Base-by-base conservation (phyloP, 2,888 invertebrate species). In the Amiota minor region DNA sequence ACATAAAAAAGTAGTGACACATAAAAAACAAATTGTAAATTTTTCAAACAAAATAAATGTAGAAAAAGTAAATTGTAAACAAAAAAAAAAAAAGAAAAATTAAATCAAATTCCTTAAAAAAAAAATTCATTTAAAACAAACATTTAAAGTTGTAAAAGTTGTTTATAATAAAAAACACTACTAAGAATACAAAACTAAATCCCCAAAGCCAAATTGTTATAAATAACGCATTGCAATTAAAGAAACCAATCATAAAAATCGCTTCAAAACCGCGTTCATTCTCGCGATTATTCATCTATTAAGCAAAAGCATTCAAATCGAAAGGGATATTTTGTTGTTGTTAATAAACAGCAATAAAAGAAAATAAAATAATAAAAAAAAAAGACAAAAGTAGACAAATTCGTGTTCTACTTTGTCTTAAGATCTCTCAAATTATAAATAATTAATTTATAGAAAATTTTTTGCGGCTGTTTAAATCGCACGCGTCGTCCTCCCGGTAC, bases 261-360 rank as follows among this genome's bases (percentile, higher is more conserved):
- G 59, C 35, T 35, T 35, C 46, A 50, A 53, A 61, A 35, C 23
- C 78, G 77, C 74, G 74, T 78, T 75, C 76, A 76, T 71, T 77
- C 56, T 50, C 14, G 18, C 18, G 68, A 77, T 35, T 35, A 35
- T 64, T 72, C 18, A 47, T 12, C 12, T 18, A 50, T 18, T 14
- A 16, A 59, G 49, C 9, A 16, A 2, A 56, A 46, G 50, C 20
- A 50, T 35, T 18, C 53, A 20, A 35, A 49, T n/a, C 23, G 35
- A 4, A n/a, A 9, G 10, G 12, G 49, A n/a, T 8, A 61, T 20
- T 50, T n/a, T 16, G 6, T 35, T 35, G 35, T 3, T 35, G 2
- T 35, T 35, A 6, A 35, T 35, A 35, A 8, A 35, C 3, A 23
- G 3, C 23, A 23, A 23, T 23, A 23, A 23, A 23, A 23, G 3